Conservation (phyloP, 2,113 vertebrate species). For the Origma solitaria region DNA sequence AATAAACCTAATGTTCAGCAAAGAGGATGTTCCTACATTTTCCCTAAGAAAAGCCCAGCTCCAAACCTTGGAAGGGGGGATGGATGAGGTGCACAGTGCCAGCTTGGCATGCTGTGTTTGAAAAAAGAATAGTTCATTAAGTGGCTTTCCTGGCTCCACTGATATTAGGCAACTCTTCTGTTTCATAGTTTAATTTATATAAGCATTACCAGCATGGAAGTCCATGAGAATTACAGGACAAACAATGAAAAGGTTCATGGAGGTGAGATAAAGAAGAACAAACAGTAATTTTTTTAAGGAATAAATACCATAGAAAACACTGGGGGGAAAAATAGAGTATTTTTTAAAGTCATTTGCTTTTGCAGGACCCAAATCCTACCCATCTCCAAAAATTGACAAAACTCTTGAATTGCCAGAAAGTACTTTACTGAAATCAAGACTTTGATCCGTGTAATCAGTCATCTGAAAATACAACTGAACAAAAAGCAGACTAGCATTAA, state of each 20-base stretch:
- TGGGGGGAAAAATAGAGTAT: rapidly evolving
- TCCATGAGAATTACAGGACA: not conserved
- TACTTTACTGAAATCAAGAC: not conserved
- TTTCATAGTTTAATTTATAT: not conserved
- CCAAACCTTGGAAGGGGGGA: not conserved
- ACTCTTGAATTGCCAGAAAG: not conserved
- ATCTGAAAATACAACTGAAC: not conserved
- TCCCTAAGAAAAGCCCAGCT: not conserved
- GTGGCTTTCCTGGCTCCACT: not conserved
- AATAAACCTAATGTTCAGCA: not conserved
- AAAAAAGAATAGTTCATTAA: not conserved
- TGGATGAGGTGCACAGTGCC: not conserved
- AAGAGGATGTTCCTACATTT: not conserved
- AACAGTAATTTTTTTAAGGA: not conserved
- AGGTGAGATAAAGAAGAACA: not conserved
- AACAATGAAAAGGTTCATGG: not conserved
- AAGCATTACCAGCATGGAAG: not conserved
- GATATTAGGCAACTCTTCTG: not conserved
- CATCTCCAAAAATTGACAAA: not conserved
- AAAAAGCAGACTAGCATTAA: not conserved
- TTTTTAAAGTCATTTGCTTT: not conserved
- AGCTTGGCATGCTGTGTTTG: not conserved
- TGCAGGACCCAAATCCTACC: not conserved
- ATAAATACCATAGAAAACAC: not conserved
- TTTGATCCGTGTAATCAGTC: not conserved